Conservation (phyloP, 37 sponge, comb jelly and placozoan genomes). For the Eunapius fragilis region DNA sequence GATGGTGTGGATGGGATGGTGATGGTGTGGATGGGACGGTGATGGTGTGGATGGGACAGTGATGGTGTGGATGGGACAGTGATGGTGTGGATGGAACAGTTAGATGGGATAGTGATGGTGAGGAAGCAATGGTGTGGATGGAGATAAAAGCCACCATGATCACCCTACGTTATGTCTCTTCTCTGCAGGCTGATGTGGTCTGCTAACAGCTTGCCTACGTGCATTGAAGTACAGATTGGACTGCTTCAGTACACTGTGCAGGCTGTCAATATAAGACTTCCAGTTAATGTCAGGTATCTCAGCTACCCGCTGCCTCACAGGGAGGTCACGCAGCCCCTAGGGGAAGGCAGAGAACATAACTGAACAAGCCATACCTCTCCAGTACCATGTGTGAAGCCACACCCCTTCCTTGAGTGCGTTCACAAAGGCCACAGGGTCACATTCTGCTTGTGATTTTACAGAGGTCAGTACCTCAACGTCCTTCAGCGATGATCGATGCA, state of each 20-base stretch:
- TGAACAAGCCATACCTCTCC: background rate
- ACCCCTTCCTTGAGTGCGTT: conserved; percentile 54
- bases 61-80: no score
- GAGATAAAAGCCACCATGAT: no score
- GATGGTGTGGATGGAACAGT: background rate
- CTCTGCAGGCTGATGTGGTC: background rate
- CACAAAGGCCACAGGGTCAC: conserved; percentile 54
- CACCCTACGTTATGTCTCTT: background rate
- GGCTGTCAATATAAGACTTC: conserved; percentile 50
- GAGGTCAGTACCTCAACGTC: conserved; percentile 49
- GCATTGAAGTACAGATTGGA: conserved; percentile 28
- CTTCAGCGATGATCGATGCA: no score
- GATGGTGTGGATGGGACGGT: no score
- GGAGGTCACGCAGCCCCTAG: conserved; percentile 26
- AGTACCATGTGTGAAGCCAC: background rate
- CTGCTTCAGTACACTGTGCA: conserved; percentile 31
- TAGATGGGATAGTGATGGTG: background rate
- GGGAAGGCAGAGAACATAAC: background rate
- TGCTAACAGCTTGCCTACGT: background rate
- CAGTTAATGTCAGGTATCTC: conserved; percentile 65
- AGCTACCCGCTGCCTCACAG: conserved; percentile 54
- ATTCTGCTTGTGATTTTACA: conserved; percentile 43
- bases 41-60: no score
- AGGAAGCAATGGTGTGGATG: background rate
- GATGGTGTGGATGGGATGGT: no score